phyloP scores from a whole-genome alignment of 2,113 vertebrate genomes.

The Lophochroa leadbeateri region DNA sequence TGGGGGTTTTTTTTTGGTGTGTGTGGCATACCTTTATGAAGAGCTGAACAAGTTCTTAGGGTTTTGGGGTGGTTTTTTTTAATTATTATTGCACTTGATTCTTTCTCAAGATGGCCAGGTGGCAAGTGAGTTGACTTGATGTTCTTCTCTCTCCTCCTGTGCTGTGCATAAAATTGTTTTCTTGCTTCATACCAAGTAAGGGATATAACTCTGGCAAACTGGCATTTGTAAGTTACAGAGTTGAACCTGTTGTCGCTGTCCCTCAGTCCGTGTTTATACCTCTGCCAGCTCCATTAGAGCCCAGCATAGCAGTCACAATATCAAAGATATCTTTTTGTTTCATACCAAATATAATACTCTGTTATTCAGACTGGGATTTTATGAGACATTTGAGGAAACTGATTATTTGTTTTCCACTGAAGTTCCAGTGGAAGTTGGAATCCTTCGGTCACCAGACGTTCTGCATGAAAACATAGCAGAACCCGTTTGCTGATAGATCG shows the following conservation, averaged over 20 bases:
- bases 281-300: background rate
- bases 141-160: background rate
- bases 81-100: background rate
- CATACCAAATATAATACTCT: background rate
- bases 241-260: background rate
- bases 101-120: background rate
- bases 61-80: accelerated
- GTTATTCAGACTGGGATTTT: background rate
- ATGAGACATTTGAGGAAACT: background rate
- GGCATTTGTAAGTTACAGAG: background rate
- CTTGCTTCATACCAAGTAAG: background rate
- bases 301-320: background rate
- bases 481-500: background rate
- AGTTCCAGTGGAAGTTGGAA: background rate
- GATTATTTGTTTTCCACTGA: background rate
- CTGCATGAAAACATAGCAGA: background rate
- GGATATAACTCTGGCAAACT: background rate
- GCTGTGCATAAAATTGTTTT: background rate
- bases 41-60: background rate
- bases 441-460: background rate
- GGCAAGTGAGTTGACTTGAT: background rate
- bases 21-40: background rate
- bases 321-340: background rate
- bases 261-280: background rate
- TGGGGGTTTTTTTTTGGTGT: background rate